These are phyloP conservation scores for Macrostomum lignano DNA, from an alignment of 1,140 invertebrate genomes.

Conservation along the genomic window DNA sequence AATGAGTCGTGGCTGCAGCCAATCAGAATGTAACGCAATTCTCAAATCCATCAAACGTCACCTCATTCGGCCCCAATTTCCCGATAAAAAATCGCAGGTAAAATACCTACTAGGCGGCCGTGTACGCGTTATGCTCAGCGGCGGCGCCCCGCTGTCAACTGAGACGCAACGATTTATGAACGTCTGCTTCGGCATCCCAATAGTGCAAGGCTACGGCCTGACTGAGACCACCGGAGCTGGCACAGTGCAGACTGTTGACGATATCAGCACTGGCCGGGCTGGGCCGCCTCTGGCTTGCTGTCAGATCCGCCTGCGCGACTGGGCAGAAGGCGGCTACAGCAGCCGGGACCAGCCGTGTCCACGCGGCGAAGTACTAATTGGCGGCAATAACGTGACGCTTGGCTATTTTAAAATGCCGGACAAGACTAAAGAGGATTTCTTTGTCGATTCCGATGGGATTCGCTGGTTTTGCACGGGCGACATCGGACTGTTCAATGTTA, in stretches of 20 bases:
- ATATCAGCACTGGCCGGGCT: conserved; percentile 48
- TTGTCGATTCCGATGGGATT: conserved; percentile 28
- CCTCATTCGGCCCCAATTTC: too few relatives aligned
- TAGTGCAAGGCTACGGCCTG: conserved; percentile 78
- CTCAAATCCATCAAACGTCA: too few relatives aligned
- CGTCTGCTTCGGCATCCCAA: conserved; percentile 51
- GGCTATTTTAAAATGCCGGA: conserved; percentile 74
- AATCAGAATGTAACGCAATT: too few relatives aligned
- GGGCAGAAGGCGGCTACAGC: conserved; percentile 67
- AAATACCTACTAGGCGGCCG: conserved; percentile 50
- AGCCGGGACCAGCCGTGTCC: conserved; percentile 62
- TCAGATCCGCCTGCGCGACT: conserved; percentile 59
- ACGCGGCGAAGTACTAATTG: conserved; percentile 65
- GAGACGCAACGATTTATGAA: conserved; percentile 81
- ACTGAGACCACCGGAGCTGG: conserved; percentile 82
- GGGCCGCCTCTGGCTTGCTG: conserved; percentile 58
- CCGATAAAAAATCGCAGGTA: too few relatives aligned
- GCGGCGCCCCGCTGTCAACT: conserved; percentile 72
- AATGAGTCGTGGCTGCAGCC: too few relatives aligned
- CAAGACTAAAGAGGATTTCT: conserved; percentile 68
- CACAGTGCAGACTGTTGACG: conserved; percentile 48
- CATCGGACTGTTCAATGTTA: conserved; percentile 62
- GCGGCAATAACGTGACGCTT: conserved; percentile 53
- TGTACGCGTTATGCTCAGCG: conserved; percentile 52
- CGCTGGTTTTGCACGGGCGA: conserved; percentile 58